These are phyloP conservation scores for Serripes groenlandicus DNA, from an alignment of 2,888 invertebrate species.

Conservation along the genomic window DNA sequence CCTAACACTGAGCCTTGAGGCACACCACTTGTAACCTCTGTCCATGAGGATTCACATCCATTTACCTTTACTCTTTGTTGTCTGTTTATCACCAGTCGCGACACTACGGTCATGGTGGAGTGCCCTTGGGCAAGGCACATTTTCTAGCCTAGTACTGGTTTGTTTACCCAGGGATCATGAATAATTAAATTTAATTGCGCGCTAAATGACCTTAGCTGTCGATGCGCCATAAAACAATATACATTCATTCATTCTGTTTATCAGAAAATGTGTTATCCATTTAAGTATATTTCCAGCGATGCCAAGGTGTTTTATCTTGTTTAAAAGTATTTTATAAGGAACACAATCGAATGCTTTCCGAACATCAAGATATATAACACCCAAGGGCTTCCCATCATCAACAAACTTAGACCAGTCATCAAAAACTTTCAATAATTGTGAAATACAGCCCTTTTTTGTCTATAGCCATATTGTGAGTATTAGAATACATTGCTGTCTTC, in stretches of 20 bases:
- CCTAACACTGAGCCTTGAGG: too few species aligned
- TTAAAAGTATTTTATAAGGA: neutral
- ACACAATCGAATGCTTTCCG: neutral
- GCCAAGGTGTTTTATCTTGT: neutral
- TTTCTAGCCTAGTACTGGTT: too few species aligned
- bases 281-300: neutral
- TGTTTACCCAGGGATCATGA: too few species aligned
- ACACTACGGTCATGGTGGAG: too few species aligned
- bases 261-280: neutral
- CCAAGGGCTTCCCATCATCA: neutral
- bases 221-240: too few species aligned
- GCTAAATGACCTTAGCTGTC: too few species aligned
- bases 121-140: too few species aligned
- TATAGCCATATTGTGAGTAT: neutral
- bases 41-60: too few species aligned
- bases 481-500: neutral
- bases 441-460: neutral
- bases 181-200: too few species aligned
- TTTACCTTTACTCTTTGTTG: too few species aligned
- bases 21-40: too few species aligned
- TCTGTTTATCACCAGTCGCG: too few species aligned
- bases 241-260: neutral
- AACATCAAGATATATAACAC: neutral
- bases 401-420: neutral
- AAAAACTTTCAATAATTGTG: neutral